phyloP scores from a whole-genome alignment of 53 echinoderm and acorn worm species.

The Actinopyga echinites region DNA sequence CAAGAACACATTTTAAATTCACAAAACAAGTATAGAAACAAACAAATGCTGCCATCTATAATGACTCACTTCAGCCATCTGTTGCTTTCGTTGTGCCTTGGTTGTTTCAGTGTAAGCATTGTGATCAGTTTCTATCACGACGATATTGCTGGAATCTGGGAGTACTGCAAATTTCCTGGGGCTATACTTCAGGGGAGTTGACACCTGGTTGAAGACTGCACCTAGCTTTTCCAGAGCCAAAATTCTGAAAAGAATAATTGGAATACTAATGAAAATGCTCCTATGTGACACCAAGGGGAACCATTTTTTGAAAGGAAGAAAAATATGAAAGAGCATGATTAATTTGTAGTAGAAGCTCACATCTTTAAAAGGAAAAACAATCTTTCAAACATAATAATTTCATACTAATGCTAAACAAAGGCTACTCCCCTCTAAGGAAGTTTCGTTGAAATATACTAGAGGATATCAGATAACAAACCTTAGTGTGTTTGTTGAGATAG shows the following conservation, averaged over 20 bases:
- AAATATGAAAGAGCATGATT: too few relatives aligned
- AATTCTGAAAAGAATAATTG: slow-evolving; percentile 65
- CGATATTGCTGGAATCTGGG: slow-evolving; percentile 76
- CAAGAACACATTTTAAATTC: too few relatives aligned
- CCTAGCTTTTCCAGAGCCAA: slow-evolving; percentile 97
- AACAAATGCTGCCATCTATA: not conserved
- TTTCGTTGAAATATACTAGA: not conserved
- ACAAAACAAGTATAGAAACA: too few relatives aligned
- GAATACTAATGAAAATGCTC: not conserved
- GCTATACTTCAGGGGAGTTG: slow-evolving; percentile 86
- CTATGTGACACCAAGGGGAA: too few relatives aligned
- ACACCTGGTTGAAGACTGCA: slow-evolving; percentile 98
- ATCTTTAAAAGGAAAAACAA: too few relatives aligned
- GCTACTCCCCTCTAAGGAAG: too few relatives aligned
- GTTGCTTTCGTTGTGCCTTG: slow-evolving; percentile 94
- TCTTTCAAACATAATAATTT: too few relatives aligned
- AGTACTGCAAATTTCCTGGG: slow-evolving; percentile 95
- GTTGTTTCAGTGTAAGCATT: slow-evolving; percentile 98
- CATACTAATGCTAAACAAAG: too few relatives aligned
- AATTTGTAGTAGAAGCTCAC: too few relatives aligned
- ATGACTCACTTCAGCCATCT: slow-evolving; percentile 90
- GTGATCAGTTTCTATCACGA: slow-evolving; percentile 94
- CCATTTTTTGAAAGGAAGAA: too few relatives aligned
- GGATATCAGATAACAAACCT: slow-evolving; percentile 54
- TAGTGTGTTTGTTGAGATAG: slow-evolving; percentile 97